Percentiles rank a stretch among this genome's conserved stretches.
These are phyloP conservation scores for Callionymus lyra DNA, from an alignment of 2,113 vertebrate genomes.

Conservation along the genomic window DNA sequence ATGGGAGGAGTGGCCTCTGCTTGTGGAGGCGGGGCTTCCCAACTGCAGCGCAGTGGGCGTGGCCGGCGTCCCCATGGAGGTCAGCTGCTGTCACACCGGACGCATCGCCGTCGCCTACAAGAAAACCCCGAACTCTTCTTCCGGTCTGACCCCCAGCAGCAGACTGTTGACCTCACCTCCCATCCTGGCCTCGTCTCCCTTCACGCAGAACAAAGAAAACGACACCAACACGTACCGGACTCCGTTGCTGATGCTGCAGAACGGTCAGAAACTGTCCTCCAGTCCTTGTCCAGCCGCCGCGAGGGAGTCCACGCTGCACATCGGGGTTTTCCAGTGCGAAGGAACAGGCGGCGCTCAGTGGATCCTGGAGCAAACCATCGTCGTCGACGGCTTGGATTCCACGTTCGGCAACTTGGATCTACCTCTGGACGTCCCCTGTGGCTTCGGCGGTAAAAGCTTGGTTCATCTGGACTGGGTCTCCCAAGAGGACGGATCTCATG, in stretches of 20 bases:
- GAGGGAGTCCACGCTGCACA: slow-evolving; percentile 71
- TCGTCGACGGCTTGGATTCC: slow-evolving; percentile 69
- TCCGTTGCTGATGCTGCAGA: slow-evolving; percentile 19
- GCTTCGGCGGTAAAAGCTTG: slow-evolving; percentile 60
- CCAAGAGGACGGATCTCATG: slow-evolving; percentile 91
- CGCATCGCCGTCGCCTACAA: slow-evolving; percentile 87
- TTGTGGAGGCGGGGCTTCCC: slow-evolving; percentile 80
- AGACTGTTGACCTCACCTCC: slow-evolving; percentile 29
- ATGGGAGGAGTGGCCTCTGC: slow-evolving; percentile 93
- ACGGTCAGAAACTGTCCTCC: slow-evolving; percentile 12
- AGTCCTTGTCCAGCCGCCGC: slow-evolving; percentile 17
- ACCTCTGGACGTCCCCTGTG: slow-evolving; percentile 47
- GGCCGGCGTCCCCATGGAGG: slow-evolving; percentile 75
- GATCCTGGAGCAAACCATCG: slow-evolving; percentile 87
- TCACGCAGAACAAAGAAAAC: slow-evolving; percentile 8
- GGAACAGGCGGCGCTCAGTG: slow-evolving; percentile 92
- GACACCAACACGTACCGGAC: slow-evolving; percentile 11
- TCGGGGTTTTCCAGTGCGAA: slow-evolving; percentile 92
- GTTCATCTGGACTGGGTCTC: slow-evolving; percentile 98
- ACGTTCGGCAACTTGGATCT: slow-evolving; percentile 44
- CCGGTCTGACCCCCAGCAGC: slow-evolving; percentile 38
- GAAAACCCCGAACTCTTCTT: slow-evolving; percentile 42
- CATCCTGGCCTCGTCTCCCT: slow-evolving; percentile 36
- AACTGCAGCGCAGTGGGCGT: slow-evolving; percentile 76
- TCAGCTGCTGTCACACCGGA: slow-evolving; percentile 93